phyloP scores from a whole-genome alignment of 2,797 vertebrate species.

The Luscinia luscinia region DNA sequence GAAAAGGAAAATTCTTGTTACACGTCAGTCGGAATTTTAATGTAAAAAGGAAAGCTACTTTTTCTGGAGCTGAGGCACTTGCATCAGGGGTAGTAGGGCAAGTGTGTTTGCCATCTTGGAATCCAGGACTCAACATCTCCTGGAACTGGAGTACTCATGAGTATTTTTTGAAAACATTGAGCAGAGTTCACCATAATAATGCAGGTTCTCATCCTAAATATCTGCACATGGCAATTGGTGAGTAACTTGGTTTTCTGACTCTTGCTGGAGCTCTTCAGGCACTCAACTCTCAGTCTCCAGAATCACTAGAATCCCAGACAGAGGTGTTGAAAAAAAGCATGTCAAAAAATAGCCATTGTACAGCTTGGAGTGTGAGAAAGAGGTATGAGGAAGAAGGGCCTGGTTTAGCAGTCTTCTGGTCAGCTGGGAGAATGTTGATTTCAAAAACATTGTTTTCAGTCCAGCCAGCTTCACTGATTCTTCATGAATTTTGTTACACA shows the following conservation, averaged over 20 bases:
- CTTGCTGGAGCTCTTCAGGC: neutral
- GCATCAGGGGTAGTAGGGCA: neutral
- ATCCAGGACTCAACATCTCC: neutral
- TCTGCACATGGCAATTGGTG: neutral
- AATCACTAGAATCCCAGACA: neutral
- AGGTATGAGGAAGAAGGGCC: neutral
- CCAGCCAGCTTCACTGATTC: neutral
- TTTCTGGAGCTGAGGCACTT: neutral
- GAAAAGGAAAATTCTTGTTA: neutral
- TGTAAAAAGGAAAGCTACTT: neutral
- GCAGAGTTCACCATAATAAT: neutral
- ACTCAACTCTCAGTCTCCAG: neutral
- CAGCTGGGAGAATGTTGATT: neutral
- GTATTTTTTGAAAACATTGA: neutral
- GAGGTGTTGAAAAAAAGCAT: constrained; percentile 11
- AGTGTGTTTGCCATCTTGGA: neutral
- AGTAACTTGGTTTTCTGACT: neutral
- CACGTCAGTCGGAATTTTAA: neutral
- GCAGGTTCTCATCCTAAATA: neutral
- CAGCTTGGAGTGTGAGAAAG: neutral
- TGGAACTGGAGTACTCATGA: neutral
- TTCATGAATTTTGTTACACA: constrained; percentile 15
- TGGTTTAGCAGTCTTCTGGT: constrained; percentile 1
- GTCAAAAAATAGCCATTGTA: neutral
- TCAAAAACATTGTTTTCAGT: neutral